phyloP scores from a whole-genome alignment of 2,888 invertebrate species.

The Syrista parreyssii region DNA sequence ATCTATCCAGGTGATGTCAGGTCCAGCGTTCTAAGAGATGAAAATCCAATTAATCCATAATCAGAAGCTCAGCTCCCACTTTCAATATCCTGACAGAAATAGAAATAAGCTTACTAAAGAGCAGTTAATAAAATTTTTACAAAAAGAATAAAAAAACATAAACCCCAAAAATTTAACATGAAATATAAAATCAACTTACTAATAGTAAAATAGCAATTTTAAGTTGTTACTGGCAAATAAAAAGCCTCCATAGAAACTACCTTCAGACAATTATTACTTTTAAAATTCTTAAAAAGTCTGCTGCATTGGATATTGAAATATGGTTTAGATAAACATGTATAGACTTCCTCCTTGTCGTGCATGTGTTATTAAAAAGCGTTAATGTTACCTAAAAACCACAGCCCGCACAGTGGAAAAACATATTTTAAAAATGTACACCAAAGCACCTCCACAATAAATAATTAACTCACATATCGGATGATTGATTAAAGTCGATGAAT shows the following conservation, averaged over 20 bases:
- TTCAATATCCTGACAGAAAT: background rate
- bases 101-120: background rate
- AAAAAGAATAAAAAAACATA: background rate
- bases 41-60: background rate
- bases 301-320: background rate
- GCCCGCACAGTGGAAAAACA: background rate
- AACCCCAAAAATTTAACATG: background rate
- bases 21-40: conserved; percentile 79
- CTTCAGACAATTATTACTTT: background rate
- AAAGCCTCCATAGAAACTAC: background rate
- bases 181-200: background rate
- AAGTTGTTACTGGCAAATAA: background rate
- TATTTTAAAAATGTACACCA: background rate
- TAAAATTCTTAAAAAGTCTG: background rate
- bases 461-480: conserved; percentile 15
- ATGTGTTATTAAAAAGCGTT: background rate
- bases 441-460: background rate
- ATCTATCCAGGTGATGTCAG: conserved; percentile 95
- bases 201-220: background rate
- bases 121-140: background rate
- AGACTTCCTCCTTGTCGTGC: background rate
- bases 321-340: background rate
- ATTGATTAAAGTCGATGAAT: background rate
- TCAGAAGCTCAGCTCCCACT: background rate
- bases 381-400: background rate